phyloP scores from a whole-genome alignment of 2,113 vertebrate species.

The Cochlearius cochlearius region DNA sequence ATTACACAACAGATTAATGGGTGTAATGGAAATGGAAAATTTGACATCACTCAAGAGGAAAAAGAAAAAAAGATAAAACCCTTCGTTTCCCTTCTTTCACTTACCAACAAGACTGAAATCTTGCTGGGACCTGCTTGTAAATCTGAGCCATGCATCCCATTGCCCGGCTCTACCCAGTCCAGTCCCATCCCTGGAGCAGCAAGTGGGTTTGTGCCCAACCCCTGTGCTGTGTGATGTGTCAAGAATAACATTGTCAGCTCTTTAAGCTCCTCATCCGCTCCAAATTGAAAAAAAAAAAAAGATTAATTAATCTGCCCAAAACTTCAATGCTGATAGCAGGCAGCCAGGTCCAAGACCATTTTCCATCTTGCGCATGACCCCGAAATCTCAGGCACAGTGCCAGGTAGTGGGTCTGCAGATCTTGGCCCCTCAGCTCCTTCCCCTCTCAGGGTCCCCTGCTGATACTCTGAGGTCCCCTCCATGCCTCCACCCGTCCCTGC shows the following conservation, averaged over 20 bases:
- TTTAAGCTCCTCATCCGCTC: neutral
- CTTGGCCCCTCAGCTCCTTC: constrained; percentile 37
- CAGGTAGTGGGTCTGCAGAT: constrained; percentile 35
- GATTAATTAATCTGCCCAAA: constrained; percentile 40
- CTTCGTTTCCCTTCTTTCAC: neutral
- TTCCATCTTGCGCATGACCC: constrained; percentile 50
- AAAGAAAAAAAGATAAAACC: neutral
- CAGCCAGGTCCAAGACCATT: constrained; percentile 55
- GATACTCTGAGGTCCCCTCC: constrained; percentile 13
- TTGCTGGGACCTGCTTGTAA: neutral
- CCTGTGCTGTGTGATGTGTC: constrained; percentile 3
- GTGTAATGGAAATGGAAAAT: neutral
- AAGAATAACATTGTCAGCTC: constrained; percentile 28
- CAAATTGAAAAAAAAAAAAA: constrained; percentile 47
- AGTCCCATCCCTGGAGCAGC: neutral
- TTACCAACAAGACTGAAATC: neutral
- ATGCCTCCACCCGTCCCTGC: constrained; percentile 16
- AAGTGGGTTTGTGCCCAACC: neutral
- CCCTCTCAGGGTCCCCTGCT: constrained; percentile 13
- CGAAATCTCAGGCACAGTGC: constrained; percentile 56
- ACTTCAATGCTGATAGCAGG: constrained; percentile 38
- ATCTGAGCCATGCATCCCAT: neutral
- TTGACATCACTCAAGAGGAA: neutral
- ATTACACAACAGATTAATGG: neutral
- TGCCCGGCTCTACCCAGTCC: neutral